phyloP scores from a whole-genome alignment of 2,797 vertebrate genomes.

The Columba guinea region DNA sequence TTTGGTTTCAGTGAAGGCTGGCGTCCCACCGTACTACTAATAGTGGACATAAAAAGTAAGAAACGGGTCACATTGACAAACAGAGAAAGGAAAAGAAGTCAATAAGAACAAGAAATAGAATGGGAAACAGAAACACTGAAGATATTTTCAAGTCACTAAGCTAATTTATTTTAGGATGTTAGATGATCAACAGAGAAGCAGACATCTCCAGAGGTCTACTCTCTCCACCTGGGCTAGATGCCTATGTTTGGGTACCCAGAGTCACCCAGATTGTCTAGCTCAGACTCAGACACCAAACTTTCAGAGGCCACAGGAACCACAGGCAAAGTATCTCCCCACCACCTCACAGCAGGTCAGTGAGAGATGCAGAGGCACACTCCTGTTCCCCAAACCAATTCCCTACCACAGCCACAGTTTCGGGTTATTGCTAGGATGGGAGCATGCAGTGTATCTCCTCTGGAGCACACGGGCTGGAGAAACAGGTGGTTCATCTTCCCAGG shows the following conservation, averaged over 20 bases:
- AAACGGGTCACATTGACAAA: background rate
- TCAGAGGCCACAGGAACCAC: rapidly evolving
- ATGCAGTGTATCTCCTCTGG: background rate
- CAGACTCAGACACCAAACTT: background rate
- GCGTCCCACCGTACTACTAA: background rate
- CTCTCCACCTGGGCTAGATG: background rate
- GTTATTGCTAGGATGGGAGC: rapidly evolving
- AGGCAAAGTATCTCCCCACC: background rate
- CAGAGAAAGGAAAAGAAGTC: background rate
- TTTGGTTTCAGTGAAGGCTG: background rate
- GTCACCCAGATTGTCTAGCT: background rate
- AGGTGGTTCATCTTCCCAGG: background rate
- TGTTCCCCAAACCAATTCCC: rapidly evolving
- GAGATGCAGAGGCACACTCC: background rate
- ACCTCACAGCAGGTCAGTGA: background rate
- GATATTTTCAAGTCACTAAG: background rate
- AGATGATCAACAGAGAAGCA: background rate
- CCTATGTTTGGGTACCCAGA: background rate
- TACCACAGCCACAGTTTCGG: background rate
- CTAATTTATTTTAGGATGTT: background rate
- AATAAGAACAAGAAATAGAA: background rate
- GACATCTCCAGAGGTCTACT: background rate
- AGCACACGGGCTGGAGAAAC: background rate
- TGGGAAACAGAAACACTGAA: background rate
- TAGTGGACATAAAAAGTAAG: background rate